A percentile compares a stretch with the other conserved stretches of the same genome.
These are phyloP conservation scores for Myanophis thanlyinensis DNA, from an alignment of 2,113 vertebrate species.

Conservation along the genomic window DNA sequence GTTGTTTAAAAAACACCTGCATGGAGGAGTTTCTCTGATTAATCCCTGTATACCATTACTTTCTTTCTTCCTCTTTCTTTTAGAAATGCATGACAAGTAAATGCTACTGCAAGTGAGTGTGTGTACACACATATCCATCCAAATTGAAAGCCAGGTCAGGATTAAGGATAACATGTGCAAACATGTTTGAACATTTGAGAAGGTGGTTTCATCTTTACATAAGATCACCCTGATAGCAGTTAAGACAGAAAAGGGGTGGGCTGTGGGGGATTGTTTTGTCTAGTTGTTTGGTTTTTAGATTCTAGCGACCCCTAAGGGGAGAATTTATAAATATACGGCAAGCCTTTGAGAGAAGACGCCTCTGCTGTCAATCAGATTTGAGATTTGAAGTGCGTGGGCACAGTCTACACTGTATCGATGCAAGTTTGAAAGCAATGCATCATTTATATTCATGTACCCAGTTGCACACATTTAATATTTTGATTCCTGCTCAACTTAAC, in stretches of 20 bases:
- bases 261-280: neutral
- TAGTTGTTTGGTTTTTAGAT: neutral
- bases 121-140: neutral
- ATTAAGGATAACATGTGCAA: neutral
- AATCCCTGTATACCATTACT: neutral
- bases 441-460: neutral
- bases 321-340: constrained; percentile 10
- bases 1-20: fast-evolving
- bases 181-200: neutral
- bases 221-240: neutral
- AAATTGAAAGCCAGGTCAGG: neutral
- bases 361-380: neutral
- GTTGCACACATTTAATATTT: neutral
- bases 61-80: neutral
- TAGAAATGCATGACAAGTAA: neutral
- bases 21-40: neutral
- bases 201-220: neutral
- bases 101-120: neutral
- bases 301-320: constrained; percentile 39
- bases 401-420: neutral
- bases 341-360: neutral
- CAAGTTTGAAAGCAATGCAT: neutral
- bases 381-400: neutral
- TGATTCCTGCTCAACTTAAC: neutral
- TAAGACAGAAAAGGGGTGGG: neutral